Evolutionary conservation across 2,797 vertebrate genomes (phyloP).

Genomic region (Sebastes oblongus): DNA sequence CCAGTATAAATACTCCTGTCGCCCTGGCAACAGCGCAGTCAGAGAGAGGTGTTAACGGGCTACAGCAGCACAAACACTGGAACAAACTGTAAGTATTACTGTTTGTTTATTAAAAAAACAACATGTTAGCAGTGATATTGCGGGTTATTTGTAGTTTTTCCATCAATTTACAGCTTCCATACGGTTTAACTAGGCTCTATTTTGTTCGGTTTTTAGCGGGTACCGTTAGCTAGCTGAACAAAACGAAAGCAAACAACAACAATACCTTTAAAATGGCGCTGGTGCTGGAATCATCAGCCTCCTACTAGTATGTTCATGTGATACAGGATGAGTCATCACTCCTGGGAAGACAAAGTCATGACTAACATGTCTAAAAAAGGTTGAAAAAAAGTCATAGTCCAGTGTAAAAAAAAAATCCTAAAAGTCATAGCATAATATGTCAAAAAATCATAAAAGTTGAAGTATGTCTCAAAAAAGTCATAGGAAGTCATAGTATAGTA

Average conservation of each 20-base stretch:
- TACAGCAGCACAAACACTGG: accelerated
- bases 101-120: not conserved
- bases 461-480: too few relatives aligned
- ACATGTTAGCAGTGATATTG: accelerated
- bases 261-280: constrained; percentile 51
- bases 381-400: too few relatives aligned
- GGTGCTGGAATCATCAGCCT: constrained; percentile 25
- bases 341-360: not conserved
- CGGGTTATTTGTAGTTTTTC: not conserved
- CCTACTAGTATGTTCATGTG: constrained; percentile 1
- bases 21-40: not conserved
- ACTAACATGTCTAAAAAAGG: too few relatives aligned
- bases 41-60: not conserved
- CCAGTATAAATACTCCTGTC: not conserved
- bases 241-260: constrained; percentile 47
- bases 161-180: not conserved
- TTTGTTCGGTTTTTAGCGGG: not conserved
- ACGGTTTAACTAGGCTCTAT: accelerated
- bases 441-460: too few relatives aligned
- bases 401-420: too few relatives aligned
- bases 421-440: too few relatives aligned
- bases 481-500: too few relatives aligned
- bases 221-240: constrained; percentile 7
- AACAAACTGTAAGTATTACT: constrained; percentile 1
- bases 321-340: not conserved